A percentile compares a stretch with the other conserved stretches of the same genome.
Conservation (phyloP, 2,888 invertebrate genomes). For the Drosophila tripunctata region DNA sequence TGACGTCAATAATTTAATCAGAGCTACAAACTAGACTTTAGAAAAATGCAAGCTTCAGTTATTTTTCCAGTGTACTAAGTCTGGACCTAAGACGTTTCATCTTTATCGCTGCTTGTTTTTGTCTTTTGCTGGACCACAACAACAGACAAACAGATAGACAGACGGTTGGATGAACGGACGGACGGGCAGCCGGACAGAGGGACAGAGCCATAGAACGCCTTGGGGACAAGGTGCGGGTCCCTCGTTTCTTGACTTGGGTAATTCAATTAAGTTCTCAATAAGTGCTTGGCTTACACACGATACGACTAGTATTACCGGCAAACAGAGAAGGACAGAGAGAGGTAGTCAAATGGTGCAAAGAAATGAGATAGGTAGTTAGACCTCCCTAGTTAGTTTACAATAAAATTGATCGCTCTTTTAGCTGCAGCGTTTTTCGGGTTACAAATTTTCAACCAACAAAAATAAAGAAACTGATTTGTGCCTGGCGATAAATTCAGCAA, state of each 20-base stretch:
- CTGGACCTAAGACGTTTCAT: constrained; percentile 32
- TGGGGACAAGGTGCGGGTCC: constrained; percentile 62
- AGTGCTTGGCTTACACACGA: constrained; percentile 60
- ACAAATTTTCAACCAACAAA: constrained; percentile 54
- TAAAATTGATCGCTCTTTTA: constrained; percentile 79
- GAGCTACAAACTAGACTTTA: not conserved
- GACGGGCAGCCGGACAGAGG: constrained; percentile 23
- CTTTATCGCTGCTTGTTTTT: constrained; percentile 56
- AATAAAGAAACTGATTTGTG: constrained; percentile 78
- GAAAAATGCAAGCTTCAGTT: no score
- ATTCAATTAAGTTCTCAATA: constrained; percentile 77
- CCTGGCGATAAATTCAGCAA: constrained; percentile 75
- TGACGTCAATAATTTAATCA: no score
- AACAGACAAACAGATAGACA: constrained; percentile 33
- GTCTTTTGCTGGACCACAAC: constrained; percentile 53
- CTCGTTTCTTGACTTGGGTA: constrained; percentile 46
- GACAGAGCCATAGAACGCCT: constrained; percentile 49
- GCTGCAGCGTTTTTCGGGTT: constrained; percentile 54
- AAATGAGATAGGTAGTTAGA: constrained; percentile 16
- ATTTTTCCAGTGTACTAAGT: constrained; percentile 18
- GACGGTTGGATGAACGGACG: constrained; percentile 20
- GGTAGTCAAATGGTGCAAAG: not conserved
- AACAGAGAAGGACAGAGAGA: constrained; percentile 6
- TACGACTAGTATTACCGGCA: constrained; percentile 23
- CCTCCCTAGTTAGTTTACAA: constrained; percentile 64